Evolutionary conservation across 2,888 invertebrate species (phyloP), one percentile per base, ranked within the genome.

Genomic region (Geophilus truncorum): DNA sequence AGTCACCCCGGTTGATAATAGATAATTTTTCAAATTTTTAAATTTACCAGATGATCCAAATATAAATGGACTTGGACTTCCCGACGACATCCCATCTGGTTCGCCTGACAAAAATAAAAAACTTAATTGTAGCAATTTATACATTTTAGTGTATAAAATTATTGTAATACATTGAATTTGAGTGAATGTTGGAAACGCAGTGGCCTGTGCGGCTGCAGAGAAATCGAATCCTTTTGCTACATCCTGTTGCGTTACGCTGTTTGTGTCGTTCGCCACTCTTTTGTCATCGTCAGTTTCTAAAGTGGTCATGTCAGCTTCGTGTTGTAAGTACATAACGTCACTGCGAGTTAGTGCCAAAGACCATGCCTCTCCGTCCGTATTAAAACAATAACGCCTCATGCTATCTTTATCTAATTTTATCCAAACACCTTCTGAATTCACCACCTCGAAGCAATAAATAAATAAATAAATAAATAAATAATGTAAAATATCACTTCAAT

Each of bases 281-380:
- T 78, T 32, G n/a, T 62, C 70, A 10, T 80, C 79, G 75, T 79
- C 79, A 30, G 82, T 82, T 51, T 82, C 81, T 80, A 82, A 81
- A 32, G 77, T 85, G 12, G 88, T 88, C 5, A 87, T 84, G 34
- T 89, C 89, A 3, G 87, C 87, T 80, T 90, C 90, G 81, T 90
- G 89, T 81, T 87, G 90, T 84, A 93, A 88, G 86, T 92, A 93
- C 7, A 90, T 88, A 9, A 90, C 89, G 83, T 91, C 91, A 81
- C 90, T 90, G 82, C 90, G 89, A 82, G 90, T 91, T 80, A 91
- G 89, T 0, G 92, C 92, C 77, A 93, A 87, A 0, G 92, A 91
- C 93, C 93, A 93, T 1, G 92, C 92, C 84, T 92, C 92, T 0
- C 90, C 90, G 57, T 92, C 92, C 78, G 89, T 88, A 82, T 90